Evolutionary conservation across 1,140 invertebrate species (phyloP).

Genomic region (Phthorimaea operculella): DNA sequence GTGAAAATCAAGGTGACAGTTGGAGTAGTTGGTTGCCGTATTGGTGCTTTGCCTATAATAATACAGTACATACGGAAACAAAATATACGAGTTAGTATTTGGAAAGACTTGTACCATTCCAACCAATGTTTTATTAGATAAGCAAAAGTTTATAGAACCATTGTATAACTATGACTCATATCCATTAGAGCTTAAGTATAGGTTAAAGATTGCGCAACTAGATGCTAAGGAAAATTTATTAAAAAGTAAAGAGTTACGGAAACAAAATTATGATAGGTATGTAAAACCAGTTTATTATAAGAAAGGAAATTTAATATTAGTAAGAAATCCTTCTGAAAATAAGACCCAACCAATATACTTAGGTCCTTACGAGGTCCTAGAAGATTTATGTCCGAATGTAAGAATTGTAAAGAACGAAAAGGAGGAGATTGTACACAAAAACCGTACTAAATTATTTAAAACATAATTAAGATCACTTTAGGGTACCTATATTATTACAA

Average conservation of each 20-base stretch:
- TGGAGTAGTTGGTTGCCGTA: constrained; percentile 1
- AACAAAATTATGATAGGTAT: not conserved
- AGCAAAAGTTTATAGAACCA: not conserved
- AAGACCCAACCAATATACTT: not conserved
- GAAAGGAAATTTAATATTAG: not conserved
- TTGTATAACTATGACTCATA: not conserved
- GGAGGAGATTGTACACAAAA: constrained; percentile 5
- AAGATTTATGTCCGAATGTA: constrained; percentile 2
- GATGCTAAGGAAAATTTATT: not conserved
- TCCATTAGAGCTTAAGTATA: not conserved
- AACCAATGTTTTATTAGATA: not conserved
- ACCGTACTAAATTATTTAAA: constrained; percentile 4
- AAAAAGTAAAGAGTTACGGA: not conserved
- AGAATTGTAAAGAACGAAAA: constrained; percentile 6
- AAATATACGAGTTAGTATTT: too few relatives aligned
- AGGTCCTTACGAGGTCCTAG: constrained; percentile 2
- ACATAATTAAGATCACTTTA: not conserved
- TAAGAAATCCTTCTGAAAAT: not conserved
- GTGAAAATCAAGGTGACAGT: not conserved
- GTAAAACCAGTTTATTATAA: not conserved
- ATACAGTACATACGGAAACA: not conserved
- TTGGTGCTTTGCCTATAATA: not conserved
- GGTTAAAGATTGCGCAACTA: not conserved
- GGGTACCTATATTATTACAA: too few relatives aligned
- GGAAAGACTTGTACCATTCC: not conserved